Evolutionary conservation across 2,113 vertebrate species (phyloP), one percentile per base, ranked within the genome.

Genomic region (Deroptyus accipitrinus): DNA sequence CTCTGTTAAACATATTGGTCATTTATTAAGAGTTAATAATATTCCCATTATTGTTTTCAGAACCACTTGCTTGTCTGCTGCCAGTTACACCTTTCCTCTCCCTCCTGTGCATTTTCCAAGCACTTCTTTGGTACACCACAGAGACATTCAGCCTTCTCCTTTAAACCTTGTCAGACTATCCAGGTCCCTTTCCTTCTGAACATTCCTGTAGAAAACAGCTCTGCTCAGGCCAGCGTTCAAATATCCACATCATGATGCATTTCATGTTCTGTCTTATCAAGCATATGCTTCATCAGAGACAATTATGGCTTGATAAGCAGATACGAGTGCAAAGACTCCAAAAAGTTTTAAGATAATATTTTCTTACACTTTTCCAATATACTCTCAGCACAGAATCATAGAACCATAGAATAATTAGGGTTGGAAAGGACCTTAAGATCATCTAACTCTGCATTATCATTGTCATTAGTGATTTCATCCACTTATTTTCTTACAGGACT

Each of bases 191-290:
- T 83, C 20, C 27, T 22, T 79, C 76, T 72, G 48, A 68, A 31
- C 7, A n/a, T 62, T 83, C 42, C 79, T 51, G 30, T 13, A 68
- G 37, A 70, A 74, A 55, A 57, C 20, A 73, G 15, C 28, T 76
- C 52, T 79, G n/a, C 28, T 55, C n/a, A 80, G 9, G 5, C 37
- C 19, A 64, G 25, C 46, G 5, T 30, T 85, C 22, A 59, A 82
- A 94, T 68, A 27, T 2, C 3, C 12, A 69, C 0, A 0, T 13
- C 37, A 39, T 8, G 11, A 37, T 17, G 28, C 12, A 27, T 44
- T 86, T 90, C 63, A 24, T n/a, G 5, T 52, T 82, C 23, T 62
- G 5, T 74, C 44, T 76, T 54, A 52, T 11, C 10, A 25, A 81
- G 5, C 6, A 39, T 19, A 17, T 6, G 13, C 7, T 76, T 86